phyloP scores from a whole-genome alignment of 1,140 invertebrate genomes.

The Drosophila nannoptera region DNA sequence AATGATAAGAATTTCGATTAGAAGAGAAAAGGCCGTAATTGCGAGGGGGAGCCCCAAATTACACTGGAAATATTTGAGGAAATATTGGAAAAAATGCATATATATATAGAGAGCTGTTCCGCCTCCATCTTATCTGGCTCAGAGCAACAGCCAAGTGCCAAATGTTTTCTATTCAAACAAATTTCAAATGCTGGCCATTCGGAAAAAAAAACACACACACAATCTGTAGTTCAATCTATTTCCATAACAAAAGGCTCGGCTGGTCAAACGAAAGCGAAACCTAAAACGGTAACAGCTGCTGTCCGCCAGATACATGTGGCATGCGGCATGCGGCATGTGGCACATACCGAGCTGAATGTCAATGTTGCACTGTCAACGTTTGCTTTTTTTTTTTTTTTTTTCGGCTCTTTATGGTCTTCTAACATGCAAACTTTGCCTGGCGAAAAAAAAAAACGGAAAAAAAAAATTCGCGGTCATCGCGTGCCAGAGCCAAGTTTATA shows the following conservation, averaged over 20 bases:
- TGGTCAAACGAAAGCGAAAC: slow-evolving; percentile 12
- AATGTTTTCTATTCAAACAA: too few relatives aligned
- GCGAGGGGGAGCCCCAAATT: too few relatives aligned
- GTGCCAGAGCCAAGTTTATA: slow-evolving; percentile 58
- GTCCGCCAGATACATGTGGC: slow-evolving; percentile 6
- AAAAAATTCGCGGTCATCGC: slow-evolving; percentile 63
- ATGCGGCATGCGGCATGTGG: slow-evolving; percentile 9
- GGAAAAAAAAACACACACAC: too few relatives aligned
- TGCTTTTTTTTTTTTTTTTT: slow-evolving; percentile 5
- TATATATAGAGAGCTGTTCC: too few relatives aligned
- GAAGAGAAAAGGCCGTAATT: too few relatives aligned
- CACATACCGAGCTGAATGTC: slow-evolving; percentile 41
- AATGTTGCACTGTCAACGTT: slow-evolving; percentile 28
- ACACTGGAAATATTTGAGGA: too few relatives aligned
- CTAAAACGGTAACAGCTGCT: slow-evolving; percentile 14
- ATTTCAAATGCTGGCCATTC: not conserved
- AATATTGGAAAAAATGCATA: too few relatives aligned
- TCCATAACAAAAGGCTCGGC: not conserved
- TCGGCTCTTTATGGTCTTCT: slow-evolving; percentile 59
- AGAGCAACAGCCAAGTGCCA: too few relatives aligned
- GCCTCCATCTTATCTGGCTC: too few relatives aligned
- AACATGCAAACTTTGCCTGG: slow-evolving; percentile 59
- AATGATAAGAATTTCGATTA: not conserved
- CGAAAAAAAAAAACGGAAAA: not conserved
- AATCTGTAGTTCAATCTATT: not conserved